phyloP scores from a whole-genome alignment of 2,797 vertebrate species.

The Coregonus suidteri region DNA sequence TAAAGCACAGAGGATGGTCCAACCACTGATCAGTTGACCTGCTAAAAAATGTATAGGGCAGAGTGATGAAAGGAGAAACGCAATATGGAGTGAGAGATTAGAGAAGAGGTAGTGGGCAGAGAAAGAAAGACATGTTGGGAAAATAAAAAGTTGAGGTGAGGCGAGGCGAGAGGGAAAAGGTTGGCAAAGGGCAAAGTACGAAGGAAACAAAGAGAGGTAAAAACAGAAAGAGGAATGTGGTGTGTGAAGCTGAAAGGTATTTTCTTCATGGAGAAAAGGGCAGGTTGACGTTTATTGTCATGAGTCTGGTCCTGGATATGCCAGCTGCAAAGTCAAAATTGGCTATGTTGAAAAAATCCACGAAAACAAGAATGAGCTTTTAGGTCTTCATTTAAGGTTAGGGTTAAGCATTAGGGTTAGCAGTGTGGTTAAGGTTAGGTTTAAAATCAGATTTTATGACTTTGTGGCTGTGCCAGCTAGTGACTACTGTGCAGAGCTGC shows the following conservation, averaged over 20 bases:
- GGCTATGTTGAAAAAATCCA: no score
- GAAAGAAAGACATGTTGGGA: conserved; percentile 15
- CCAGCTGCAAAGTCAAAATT: no score
- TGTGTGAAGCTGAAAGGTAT: neutral
- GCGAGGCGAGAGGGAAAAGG: conserved; percentile 4
- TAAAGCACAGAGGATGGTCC: conserved; percentile 8
- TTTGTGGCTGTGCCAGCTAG: no score
- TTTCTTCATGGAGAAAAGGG: no score
- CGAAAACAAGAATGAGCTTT: no score
- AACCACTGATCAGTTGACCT: conserved; percentile 63
- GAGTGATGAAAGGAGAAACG: conserved; percentile 59
- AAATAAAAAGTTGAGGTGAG: conserved; percentile 15
- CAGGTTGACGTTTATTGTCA: no score
- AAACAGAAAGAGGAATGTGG: conserved; percentile 21
- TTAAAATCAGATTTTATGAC: no score
- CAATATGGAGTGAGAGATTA: conserved; percentile 53
- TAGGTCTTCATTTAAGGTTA: no score
- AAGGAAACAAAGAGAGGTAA: conserved; percentile 18
- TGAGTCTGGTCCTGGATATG: no score
- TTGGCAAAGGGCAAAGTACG: neutral
- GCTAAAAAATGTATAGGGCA: conserved; percentile 68
- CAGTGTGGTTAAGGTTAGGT: no score
- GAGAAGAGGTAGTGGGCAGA: neutral
- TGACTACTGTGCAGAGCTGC: no score
- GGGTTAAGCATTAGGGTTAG: no score